Percentiles rank a stretch among this genome's conserved stretches.
Evolutionary conservation across 2,888 invertebrate species (phyloP).

Genomic region (Drosophila bunnanda): DNA sequence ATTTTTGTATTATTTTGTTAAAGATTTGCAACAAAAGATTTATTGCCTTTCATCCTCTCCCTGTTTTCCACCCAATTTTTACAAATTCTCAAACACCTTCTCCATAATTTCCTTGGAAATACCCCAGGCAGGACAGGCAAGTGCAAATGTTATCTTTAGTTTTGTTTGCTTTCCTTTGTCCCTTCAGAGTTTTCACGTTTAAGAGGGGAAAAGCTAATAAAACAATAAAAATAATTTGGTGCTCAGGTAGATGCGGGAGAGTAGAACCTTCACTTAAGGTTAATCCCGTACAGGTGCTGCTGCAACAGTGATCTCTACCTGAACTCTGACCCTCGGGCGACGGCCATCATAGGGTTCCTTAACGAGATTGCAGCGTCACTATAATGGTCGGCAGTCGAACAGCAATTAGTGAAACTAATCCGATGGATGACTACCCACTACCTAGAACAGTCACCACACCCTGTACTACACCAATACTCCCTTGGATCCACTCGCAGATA

Average conservation of each 20-base stretch:
- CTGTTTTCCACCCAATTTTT: slow-evolving; percentile 6
- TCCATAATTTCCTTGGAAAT: slow-evolving; percentile 34
- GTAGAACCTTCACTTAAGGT: slow-evolving; percentile 47
- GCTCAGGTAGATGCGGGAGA: slow-evolving; percentile 51
- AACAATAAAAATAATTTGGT: slow-evolving; percentile 68
- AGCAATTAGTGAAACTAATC: slow-evolving; percentile 67
- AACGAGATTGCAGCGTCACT: slow-evolving; percentile 75
- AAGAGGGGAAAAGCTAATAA: slow-evolving; percentile 62
- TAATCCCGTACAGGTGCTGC: slow-evolving; percentile 75
- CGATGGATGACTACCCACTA: slow-evolving; percentile 27
- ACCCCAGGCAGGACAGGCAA: slow-evolving; percentile 26
- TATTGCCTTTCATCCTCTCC: slow-evolving; percentile 1
- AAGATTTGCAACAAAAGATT: slow-evolving; percentile 1
- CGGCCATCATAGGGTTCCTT: slow-evolving; percentile 60
- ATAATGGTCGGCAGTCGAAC: slow-evolving; percentile 20
- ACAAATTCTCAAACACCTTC: slow-evolving; percentile 9
- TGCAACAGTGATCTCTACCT: slow-evolving; percentile 51
- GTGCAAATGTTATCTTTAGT: slow-evolving; percentile 32
- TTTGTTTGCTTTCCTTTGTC: slow-evolving; percentile 38
- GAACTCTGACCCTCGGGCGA: slow-evolving; percentile 22
- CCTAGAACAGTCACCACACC: slow-evolving; percentile 38
- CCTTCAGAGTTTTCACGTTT: slow-evolving; percentile 3
- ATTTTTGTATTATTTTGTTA: background rate
- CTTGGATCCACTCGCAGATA: background rate
- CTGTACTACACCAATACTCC: too few species aligned